Evolutionary conservation across 2,797 vertebrate species (phyloP), one percentile per base, ranked within the genome.

Genomic region (Lophotriccus pileatus): DNA sequence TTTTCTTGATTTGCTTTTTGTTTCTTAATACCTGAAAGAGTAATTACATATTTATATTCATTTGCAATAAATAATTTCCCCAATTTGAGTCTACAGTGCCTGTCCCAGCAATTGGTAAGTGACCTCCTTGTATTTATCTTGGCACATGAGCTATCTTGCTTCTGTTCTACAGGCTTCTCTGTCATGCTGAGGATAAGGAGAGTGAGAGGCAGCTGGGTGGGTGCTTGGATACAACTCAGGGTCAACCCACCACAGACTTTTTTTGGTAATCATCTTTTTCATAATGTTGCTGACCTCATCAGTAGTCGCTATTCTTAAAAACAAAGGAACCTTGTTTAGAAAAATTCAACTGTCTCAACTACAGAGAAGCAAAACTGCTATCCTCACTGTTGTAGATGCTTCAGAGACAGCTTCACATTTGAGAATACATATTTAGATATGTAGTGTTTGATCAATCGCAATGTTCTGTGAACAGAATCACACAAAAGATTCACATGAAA

Each of bases 81-180:
- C 9, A 47, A 66, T 30, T 85, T 1, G 3, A 64, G 18, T 28
- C n/a, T n/a, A 18, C 23, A 64, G 24, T 50, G 8, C 43, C 47
- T 44, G 19, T 14, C 16, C 34, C 34, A 83, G 30, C 13, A 86
- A 68, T 2, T 34, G 6, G 12, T 28, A 74, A 46, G 27, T 64
- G 39, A 82, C 15, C 4, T 75, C 39, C 34, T 62, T 43, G 25
- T 76, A 41, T 77, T 72, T 79, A 43, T 20, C 49, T 59, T 0
- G 1, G 64, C 23, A 37, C 17, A 34, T 0, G 0, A 58, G 23
- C 14, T 47, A 9, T 60, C 22, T 85, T 4, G 1, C 4, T 50
- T 47, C 12, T 64, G 12, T 43, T 87, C 20, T 41, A 0, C 55
- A 63, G 67, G 53, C 18, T 50, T 15, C 10, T 24, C 37, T 32